A percentile compares a stretch with the other conserved stretches of the same genome.
phyloP scores from a whole-genome alignment of 2,888 invertebrate species.

The Stenurella melanura region DNA sequence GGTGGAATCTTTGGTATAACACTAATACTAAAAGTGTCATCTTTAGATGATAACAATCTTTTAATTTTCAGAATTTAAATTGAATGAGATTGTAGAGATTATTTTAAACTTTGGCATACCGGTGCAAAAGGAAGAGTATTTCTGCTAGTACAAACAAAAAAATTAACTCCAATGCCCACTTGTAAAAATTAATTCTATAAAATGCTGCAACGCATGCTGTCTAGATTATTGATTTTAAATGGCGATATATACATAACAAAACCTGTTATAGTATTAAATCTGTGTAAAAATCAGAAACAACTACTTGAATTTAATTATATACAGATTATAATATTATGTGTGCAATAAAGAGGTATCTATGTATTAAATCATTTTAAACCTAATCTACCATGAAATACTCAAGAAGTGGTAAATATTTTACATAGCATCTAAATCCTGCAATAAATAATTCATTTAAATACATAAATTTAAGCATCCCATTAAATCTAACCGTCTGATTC shows the following conservation, averaged over 20 bases:
- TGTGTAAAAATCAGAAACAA: slow-evolving; percentile 9
- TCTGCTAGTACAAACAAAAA: no score
- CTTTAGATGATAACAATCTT: no score
- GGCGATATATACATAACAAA: neutral
- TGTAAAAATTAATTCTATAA: no score
- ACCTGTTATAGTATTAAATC: slow-evolving; percentile 9
- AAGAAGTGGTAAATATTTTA: slow-evolving; percentile 18
- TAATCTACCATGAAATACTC: neutral
- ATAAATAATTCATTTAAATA: slow-evolving; percentile 4
- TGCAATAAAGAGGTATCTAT: neutral
- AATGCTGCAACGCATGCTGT: neutral
- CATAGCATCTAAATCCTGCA: neutral
- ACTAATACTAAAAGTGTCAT: no score
- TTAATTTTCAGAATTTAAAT: no score
- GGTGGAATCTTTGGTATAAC: no score
- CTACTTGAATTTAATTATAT: slow-evolving; percentile 15
- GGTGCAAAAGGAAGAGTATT: no score
- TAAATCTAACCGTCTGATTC: neutral
- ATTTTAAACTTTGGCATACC: no score
- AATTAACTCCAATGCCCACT: no score
- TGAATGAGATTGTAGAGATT: no score
- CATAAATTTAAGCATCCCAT: neutral
- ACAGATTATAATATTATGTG: neutral
- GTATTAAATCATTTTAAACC: slow-evolving; percentile 14
- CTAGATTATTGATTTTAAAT: slow-evolving; percentile 9